Conservation (phyloP, 2,113 vertebrate species). For the Paradisaea rubra region DNA sequence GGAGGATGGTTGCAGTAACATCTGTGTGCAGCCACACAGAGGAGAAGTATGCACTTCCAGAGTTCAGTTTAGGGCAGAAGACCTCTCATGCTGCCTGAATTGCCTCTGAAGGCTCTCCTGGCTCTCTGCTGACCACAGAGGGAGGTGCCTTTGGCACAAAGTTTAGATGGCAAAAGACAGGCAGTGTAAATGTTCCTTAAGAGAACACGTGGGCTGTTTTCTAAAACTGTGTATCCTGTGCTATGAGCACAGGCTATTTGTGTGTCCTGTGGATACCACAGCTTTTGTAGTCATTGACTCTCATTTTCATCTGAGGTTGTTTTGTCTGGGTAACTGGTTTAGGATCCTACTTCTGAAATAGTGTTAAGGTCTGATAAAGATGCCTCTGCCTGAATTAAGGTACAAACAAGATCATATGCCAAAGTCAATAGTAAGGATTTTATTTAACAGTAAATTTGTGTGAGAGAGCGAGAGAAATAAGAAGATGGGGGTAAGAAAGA, state of each 20-base stretch:
- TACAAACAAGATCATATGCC: fast-evolving
- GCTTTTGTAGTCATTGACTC: not conserved
- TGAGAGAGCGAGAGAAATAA: not conserved
- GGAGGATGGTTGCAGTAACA: not conserved
- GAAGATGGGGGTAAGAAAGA: not conserved
- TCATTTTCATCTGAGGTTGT: not conserved
- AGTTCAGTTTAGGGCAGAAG: not conserved
- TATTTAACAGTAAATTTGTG: not conserved
- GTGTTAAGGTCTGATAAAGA: not conserved
- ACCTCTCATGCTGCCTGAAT: not conserved
- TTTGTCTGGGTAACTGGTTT: not conserved
- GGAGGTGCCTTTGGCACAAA: not conserved
- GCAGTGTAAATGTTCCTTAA: fast-evolving
- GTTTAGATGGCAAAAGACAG: not conserved
- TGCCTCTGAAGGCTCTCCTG: not conserved
- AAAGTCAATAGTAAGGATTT: not conserved
- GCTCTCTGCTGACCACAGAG: not conserved
- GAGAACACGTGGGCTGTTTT: not conserved
- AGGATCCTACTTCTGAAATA: not conserved
- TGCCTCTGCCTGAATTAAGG: not conserved
- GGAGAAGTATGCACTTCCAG: not conserved
- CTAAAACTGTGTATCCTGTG: not conserved
- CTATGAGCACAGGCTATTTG: not conserved
- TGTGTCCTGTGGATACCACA: not conserved
- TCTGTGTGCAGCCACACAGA: not conserved